Conservation (phyloP, 2,113 vertebrate species). For the Bos indicus region DNA sequence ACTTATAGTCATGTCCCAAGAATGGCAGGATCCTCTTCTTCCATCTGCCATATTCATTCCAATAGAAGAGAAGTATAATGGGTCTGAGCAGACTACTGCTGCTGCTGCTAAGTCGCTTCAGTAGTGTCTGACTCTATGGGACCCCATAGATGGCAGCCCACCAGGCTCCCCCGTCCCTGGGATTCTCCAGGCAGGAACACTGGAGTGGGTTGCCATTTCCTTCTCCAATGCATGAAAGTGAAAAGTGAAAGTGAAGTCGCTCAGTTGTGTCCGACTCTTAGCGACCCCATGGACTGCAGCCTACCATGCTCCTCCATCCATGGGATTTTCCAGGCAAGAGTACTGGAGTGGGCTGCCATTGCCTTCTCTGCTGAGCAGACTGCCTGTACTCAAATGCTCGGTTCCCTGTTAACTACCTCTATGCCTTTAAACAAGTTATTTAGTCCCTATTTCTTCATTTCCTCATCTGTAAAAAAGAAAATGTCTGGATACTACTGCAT, state of each 20-base stretch:
- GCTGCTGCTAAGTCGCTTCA: too few species aligned
- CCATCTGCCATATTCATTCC: neutral
- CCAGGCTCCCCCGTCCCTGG: too few species aligned
- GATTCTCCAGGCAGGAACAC: too few species aligned
- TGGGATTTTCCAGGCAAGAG: too few species aligned
- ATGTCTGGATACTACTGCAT: neutral
- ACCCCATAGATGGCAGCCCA: too few species aligned
- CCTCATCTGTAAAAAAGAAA: constrained; percentile 1
- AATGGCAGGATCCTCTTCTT: neutral
- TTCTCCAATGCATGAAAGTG: too few species aligned
- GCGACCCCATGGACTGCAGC: too few species aligned
- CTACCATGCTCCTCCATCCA: too few species aligned
- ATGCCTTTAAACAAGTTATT: neutral
- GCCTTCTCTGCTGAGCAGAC: neutral
- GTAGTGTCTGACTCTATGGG: accelerated
- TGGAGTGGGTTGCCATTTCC: too few species aligned
- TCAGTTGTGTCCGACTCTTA: too few species aligned
- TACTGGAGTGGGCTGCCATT: too few species aligned
- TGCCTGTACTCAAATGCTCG: neutral
- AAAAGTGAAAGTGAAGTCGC: too few species aligned
- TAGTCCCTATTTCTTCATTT: neutral
- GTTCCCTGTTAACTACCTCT: neutral
- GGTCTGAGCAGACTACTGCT: neutral
- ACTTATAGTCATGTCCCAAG: neutral
- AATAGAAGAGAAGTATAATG: neutral